Base-by-base conservation (phyloP, 2,113 vertebrate species). In the Sinocyclocheilus anophthalmus region DNA sequence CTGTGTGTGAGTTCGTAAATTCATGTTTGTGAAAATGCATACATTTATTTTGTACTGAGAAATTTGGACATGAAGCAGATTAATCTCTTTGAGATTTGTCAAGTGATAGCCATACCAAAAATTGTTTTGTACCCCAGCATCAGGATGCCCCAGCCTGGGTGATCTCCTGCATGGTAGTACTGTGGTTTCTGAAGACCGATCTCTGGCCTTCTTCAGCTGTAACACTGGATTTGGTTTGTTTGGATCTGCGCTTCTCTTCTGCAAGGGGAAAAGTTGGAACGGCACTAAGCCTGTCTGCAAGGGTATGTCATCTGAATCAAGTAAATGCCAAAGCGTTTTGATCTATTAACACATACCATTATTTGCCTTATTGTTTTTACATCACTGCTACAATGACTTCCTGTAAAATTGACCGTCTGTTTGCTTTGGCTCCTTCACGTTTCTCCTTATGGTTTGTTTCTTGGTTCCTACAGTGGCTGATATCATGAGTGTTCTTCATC, bases 211-310 rank as follows among this genome's bases (percentile, higher is more conserved):
- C 11, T 94, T 94, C 87, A 89, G 72, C 39, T 94, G 94, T 72
- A 84, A 92, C 10, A 65, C 55, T n/a, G 92, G 94, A 37, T 94
- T 92, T 86, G 79, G 63, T 37, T 92, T 95, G 20, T 84, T 75
- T 8, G 94, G 94, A 3, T 87, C 92, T 11, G 84, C 90, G 0
- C 59, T 90, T 69, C 83, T 94, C 18, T 95, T 93, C 83, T 95
- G 94, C 80, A 91, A 91, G 77, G 93, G 94, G 65, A 89, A 75
- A 69, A 90, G 1, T 1, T 95, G 94, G 94, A 94, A 93, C 4
- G 80, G 88, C 86, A 92, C 91, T 75, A 91, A 87, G 37, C 94
- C 94, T 76, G 85, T 90, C 3, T 95, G 94, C 85, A 93, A 90
- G 92, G 93, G 94, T 95, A 48, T 83, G 81, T 20, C 39, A 69